These are phyloP conservation scores for Sciurus carolinensis DNA, from an alignment of 2,797 vertebrate species.

Conservation along the genomic window DNA sequence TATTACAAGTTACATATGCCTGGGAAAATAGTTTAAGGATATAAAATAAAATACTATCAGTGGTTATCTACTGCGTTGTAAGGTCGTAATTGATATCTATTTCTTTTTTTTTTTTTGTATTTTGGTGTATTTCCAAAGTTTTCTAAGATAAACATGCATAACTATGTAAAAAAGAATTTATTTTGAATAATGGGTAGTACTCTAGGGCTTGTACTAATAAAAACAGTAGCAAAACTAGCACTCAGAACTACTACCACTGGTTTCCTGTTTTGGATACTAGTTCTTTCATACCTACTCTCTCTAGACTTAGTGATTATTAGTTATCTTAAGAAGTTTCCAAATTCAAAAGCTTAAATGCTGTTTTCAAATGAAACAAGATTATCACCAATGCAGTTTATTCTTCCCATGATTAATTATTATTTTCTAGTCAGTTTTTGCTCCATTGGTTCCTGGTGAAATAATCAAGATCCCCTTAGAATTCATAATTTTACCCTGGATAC, in stretches of 20 bases:
- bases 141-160: background rate
- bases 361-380: background rate
- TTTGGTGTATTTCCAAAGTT: constrained; percentile 41
- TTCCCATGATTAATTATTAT: background rate
- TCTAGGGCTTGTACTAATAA: constrained; percentile 27
- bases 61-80: background rate
- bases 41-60: background rate
- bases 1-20: background rate
- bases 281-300: background rate
- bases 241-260: background rate
- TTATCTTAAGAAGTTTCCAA: background rate
- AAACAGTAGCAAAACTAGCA: background rate
- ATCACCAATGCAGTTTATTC: background rate
- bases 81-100: background rate
- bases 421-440: background rate
- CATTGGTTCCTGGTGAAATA: background rate
- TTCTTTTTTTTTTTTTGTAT: background rate
- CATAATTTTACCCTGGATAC: constrained; percentile 2
- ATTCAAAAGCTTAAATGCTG: background rate
- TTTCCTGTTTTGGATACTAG: background rate
- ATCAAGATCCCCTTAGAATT: background rate
- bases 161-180: background rate
- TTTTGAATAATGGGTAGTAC: constrained; percentile 24
- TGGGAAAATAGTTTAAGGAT: background rate
- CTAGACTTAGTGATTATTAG: constrained; percentile 22